Conservation (phyloP, 2,797 vertebrate species). For the Psittacula echo region DNA sequence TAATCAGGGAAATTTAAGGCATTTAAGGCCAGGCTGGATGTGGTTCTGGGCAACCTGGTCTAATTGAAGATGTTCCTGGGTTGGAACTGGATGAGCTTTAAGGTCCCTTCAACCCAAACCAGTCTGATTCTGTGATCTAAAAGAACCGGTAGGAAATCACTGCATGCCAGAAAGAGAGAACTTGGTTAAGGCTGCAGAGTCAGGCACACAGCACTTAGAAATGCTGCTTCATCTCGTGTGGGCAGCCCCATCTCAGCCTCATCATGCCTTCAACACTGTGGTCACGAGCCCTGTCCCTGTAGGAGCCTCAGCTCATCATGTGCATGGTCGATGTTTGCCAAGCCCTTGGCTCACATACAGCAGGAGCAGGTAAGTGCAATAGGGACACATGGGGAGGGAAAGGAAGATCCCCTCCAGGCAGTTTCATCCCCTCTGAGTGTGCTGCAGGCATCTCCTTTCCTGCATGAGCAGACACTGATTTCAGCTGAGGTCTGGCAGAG, state of each 20-base stretch:
- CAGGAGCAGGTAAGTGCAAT: not conserved
- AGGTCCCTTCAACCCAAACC: not conserved
- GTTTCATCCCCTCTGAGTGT: not conserved
- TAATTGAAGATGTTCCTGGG: not conserved
- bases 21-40: not conserved
- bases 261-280: not conserved
- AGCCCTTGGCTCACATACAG: not conserved
- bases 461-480: not conserved
- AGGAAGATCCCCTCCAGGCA: not conserved
- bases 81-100: not conserved
- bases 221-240: not conserved
- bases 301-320: not conserved
- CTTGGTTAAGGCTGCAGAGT: not conserved
- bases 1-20: not conserved
- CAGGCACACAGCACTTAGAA: not conserved
- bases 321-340: not conserved
- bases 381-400: not conserved
- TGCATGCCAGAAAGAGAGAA: not conserved
- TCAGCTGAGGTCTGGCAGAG: not conserved
- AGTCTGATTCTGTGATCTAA: not conserved
- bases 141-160: not conserved
- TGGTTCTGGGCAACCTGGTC: not conserved
- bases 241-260: not conserved
- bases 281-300: not conserved
- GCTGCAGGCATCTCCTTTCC: not conserved